These are phyloP conservation scores for Metalampra italica DNA, from an alignment of 2,888 invertebrate genomes.

Conservation along the genomic window DNA sequence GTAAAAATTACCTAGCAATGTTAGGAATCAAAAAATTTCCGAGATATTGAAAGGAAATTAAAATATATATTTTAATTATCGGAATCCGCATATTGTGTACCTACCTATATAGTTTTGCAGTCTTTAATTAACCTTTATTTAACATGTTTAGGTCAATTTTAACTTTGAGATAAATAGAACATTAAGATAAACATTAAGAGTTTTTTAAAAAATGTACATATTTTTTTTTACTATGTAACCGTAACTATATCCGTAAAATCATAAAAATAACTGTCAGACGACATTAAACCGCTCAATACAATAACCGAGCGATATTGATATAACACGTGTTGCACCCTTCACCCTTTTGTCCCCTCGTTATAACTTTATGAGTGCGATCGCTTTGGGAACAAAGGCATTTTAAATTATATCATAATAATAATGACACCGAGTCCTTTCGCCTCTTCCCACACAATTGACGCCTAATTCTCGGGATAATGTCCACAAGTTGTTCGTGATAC, in stretches of 20 bases:
- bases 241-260: background rate
- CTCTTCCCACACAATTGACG: constrained; percentile 42
- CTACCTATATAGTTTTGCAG: too few relatives aligned
- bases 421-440: constrained; percentile 22
- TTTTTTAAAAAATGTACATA: too few relatives aligned
- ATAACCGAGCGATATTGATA: constrained; percentile 22
- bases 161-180: too few relatives aligned
- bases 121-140: too few relatives aligned
- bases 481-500: constrained; percentile 40
- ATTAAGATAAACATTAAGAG: too few relatives aligned
- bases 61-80: too few relatives aligned
- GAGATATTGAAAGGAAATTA: too few relatives aligned
- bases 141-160: too few relatives aligned
- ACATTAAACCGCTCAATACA: constrained; percentile 25
- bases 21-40: too few relatives aligned
- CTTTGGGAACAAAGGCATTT: constrained; percentile 59
- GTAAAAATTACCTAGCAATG: too few relatives aligned
- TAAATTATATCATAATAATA: constrained; percentile 64
- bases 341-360: constrained; percentile 57
- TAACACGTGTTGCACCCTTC: constrained; percentile 63
- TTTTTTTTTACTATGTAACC: too few relatives aligned
- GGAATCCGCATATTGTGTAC: too few relatives aligned
- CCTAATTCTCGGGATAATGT: constrained; percentile 50
- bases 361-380: constrained; percentile 46
- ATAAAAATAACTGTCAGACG: constrained; percentile 11